Conservation (phyloP, 92 coral and sea anemone species). For the Nematostella vectensis region DNA sequence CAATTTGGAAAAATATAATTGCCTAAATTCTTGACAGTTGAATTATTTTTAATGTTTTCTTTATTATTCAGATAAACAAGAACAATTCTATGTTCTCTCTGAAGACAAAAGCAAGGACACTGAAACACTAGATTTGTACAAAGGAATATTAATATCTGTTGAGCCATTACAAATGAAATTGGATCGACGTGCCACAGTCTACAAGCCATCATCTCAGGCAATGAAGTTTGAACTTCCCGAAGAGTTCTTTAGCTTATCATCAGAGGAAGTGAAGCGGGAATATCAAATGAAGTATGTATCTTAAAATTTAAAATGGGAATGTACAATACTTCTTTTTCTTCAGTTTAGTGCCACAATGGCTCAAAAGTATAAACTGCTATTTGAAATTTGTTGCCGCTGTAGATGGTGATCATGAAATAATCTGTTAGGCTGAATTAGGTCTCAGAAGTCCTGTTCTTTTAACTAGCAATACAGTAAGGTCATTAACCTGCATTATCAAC, state of each 20-base stretch:
- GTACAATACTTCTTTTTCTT: background rate
- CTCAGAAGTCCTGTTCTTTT: no score
- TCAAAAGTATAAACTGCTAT: no score
- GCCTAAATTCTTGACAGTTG: no score
- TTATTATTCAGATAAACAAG: constrained; percentile 36
- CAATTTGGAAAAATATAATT: no score
- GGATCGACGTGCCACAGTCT: constrained; percentile 77
- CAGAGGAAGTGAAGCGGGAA: constrained; percentile 81
- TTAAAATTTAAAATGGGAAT: no score
- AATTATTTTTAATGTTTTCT: no score
- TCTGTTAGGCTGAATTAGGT: no score
- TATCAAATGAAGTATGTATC: constrained; percentile 32
- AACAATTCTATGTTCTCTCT: constrained; percentile 55
- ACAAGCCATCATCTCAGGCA: constrained; percentile 50
- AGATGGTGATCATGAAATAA: no score
- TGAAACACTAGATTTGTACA: constrained; percentile 43
- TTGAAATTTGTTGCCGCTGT: no score
- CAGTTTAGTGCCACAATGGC: no score
- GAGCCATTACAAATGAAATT: constrained; percentile 60
- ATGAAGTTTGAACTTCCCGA: constrained; percentile 78
- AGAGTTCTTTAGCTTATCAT: constrained; percentile 63
- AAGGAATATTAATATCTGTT: constrained; percentile 45
- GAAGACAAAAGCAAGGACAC: constrained; percentile 30
- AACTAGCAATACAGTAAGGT: no score
- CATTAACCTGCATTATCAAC: no score